A percentile compares a stretch with the other conserved stretches of the same genome.
Evolutionary conservation across 2,888 invertebrate species (phyloP).

Genomic region (Tetanocera ferruginea): DNA sequence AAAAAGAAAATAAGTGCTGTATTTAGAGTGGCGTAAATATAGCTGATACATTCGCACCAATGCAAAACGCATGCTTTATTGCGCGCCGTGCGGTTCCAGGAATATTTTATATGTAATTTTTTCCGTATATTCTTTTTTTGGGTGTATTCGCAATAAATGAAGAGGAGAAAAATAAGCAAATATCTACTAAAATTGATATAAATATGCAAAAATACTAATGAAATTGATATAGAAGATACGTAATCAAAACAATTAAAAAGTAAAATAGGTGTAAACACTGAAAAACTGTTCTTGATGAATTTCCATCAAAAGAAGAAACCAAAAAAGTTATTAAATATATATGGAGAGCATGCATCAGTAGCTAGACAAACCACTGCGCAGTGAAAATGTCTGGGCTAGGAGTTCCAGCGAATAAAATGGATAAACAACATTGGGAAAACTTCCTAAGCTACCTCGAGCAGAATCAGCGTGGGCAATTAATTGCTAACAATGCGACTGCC

Average conservation of each 20-base stretch:
- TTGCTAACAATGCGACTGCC: background rate
- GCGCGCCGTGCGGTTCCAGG: background rate
- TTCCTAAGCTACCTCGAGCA: background rate
- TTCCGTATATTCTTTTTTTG: constrained; percentile 19
- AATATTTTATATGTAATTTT: constrained; percentile 6
- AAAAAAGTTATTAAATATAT: background rate
- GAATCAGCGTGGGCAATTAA: background rate
- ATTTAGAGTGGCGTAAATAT: background rate
- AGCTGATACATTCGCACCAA: background rate
- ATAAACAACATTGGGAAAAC: constrained; percentile 1
- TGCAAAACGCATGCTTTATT: background rate
- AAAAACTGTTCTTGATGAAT: background rate
- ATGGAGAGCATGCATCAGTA: background rate
- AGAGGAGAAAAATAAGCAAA: background rate
- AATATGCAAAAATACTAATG: background rate
- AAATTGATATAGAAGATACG: background rate
- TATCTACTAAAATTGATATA: background rate
- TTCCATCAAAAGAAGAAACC: constrained; percentile 12
- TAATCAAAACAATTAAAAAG: background rate
- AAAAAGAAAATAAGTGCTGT: background rate
- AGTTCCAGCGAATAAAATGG: background rate
- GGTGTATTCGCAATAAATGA: background rate
- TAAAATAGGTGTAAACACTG: background rate
- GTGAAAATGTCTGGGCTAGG: background rate
- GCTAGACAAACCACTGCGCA: background rate